These are phyloP conservation scores for Drosophila mayaguana DNA, from an alignment of 2,888 invertebrate species.

Conservation along the genomic window DNA sequence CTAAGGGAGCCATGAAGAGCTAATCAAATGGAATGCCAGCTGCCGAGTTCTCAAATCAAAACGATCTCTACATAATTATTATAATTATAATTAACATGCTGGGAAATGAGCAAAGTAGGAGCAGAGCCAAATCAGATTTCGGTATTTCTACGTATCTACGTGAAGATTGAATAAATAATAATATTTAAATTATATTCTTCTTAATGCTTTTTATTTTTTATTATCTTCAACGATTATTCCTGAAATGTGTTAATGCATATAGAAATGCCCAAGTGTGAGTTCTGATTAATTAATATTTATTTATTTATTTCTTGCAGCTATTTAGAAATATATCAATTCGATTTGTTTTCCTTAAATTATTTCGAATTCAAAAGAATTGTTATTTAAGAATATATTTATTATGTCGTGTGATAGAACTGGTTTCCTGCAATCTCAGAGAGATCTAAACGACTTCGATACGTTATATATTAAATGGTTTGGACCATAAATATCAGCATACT, in stretches of 20 bases:
- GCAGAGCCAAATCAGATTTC: not conserved
- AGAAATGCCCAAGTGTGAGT: not conserved
- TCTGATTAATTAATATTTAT: not conserved
- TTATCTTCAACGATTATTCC: not conserved
- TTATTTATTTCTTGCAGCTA: not conserved
- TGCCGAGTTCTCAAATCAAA: not conserved
- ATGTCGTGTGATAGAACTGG: not conserved
- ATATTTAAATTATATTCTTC: not conserved
- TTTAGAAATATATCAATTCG: not conserved
- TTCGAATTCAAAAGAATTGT: not conserved
- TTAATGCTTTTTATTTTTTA: not conserved
- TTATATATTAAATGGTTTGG: not conserved
- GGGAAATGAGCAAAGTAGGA: not conserved
- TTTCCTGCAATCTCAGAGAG: not conserved
- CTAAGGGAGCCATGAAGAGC: not conserved
- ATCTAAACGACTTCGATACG: not conserved
- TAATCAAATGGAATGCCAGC: constrained; percentile 1
- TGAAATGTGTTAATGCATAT: not conserved
- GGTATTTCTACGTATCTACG: not conserved
- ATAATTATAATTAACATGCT: constrained; percentile 19
- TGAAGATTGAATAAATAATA: not conserved
- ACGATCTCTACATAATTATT: not conserved
- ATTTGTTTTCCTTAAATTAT: not conserved
- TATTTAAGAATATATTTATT: not conserved
- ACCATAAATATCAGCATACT: not conserved